These are phyloP conservation scores for Sus cebifrons DNA, from an alignment of 2,797 vertebrate species.

Conservation along the genomic window DNA sequence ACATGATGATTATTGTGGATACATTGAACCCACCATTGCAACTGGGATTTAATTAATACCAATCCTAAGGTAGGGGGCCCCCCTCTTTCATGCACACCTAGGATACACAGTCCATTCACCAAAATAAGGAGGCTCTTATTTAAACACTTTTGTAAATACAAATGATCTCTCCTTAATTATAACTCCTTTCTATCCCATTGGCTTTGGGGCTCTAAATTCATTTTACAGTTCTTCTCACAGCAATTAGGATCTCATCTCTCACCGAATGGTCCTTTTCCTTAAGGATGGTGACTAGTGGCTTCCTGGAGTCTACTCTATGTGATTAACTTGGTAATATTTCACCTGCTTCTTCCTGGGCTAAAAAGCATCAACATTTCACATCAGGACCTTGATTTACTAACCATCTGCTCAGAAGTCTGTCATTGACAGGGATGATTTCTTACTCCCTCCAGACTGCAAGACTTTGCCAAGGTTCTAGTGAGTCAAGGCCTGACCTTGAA, in stretches of 20 bases:
- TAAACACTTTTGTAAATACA: constrained; percentile 18
- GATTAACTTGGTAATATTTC: constrained; percentile 88
- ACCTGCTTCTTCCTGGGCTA: constrained; percentile 85
- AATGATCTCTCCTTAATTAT: constrained; percentile 1
- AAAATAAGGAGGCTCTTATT: constrained; percentile 37
- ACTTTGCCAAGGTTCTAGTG: constrained; percentile 89
- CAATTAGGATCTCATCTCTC: neutral
- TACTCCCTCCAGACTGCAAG: constrained; percentile 88
- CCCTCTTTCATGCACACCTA: neutral
- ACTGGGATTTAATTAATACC: neutral
- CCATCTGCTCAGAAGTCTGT: constrained; percentile 91
- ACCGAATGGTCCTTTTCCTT: constrained; percentile 1
- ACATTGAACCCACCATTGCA: neutral
- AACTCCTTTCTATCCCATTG: neutral
- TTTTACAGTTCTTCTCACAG: constrained; percentile 8
- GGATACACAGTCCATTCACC: neutral
- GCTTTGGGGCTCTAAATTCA: neutral
- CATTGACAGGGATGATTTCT: constrained; percentile 89
- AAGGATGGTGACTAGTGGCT: constrained; percentile 58
- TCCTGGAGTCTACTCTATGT: constrained; percentile 67
- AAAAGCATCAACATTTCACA: constrained; percentile 89
- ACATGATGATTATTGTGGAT: neutral
- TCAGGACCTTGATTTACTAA: constrained; percentile 91
- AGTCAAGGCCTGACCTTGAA: constrained; percentile 90
- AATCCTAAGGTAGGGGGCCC: neutral